Conservation (phyloP, 30 jellyfish, hydroid and myxozoan species). For the Mastigias papua region DNA sequence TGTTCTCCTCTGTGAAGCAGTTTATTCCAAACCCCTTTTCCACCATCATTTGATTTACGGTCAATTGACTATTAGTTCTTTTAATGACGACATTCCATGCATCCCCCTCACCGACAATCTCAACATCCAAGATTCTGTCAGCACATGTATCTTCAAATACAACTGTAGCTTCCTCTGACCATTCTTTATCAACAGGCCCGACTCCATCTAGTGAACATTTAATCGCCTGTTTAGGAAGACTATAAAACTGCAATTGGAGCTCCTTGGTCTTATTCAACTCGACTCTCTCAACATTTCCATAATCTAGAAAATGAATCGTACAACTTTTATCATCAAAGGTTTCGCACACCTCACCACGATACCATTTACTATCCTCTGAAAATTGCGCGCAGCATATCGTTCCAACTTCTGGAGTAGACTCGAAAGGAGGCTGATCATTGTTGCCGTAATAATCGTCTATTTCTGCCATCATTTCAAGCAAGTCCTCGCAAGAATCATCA, state of each 20-base stretch:
- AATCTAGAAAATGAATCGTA: slow-evolving; percentile 64
- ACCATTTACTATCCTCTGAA: slow-evolving; percentile 66
- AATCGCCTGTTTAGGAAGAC: slow-evolving; percentile 53
- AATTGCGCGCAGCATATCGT: slow-evolving; percentile 57
- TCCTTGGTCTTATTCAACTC: slow-evolving; percentile 18
- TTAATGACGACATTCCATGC: slow-evolving; percentile 19
- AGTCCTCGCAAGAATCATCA: slow-evolving; percentile 52
- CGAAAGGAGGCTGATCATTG: neutral
- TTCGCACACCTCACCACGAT: slow-evolving; percentile 68
- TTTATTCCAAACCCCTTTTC: slow-evolving; percentile 57
- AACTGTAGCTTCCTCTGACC: slow-evolving; percentile 64
- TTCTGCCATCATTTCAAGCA: slow-evolving; percentile 41
- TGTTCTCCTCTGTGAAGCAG: neutral
- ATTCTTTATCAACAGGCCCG: slow-evolving; percentile 37
- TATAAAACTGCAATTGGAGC: slow-evolving; percentile 19
- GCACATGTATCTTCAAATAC: slow-evolving; percentile 64
- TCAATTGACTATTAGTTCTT: slow-evolving; percentile 30
- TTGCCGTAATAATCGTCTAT: slow-evolving; percentile 1
- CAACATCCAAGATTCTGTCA: slow-evolving; percentile 30
- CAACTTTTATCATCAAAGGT: neutral
- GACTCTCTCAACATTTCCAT: slow-evolving; percentile 73
- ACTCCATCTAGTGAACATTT: slow-evolving; percentile 76
- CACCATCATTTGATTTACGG: slow-evolving; percentile 70
- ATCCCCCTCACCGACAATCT: slow-evolving; percentile 40
- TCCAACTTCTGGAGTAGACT: slow-evolving; percentile 38